These are phyloP conservation scores for Sebastes glaucus DNA, from an alignment of 2,797 vertebrate genomes.

Conservation along the genomic window DNA sequence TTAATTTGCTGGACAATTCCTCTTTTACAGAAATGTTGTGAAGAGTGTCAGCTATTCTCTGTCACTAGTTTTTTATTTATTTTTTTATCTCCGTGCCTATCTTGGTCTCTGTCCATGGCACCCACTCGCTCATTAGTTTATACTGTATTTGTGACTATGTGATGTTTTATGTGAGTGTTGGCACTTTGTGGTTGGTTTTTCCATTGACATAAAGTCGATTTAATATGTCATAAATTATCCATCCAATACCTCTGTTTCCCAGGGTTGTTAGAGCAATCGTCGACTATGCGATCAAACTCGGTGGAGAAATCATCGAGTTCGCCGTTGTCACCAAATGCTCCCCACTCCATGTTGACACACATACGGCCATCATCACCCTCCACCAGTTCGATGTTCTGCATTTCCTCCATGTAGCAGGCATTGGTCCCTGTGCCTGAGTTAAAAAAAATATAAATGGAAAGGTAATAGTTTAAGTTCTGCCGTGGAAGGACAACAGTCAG, in stretches of 20 bases:
- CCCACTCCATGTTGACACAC: constrained; percentile 98
- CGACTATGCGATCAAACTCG: constrained; percentile 87
- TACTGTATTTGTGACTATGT: neutral
- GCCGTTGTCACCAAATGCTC: constrained; percentile 90
- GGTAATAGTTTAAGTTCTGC: neutral
- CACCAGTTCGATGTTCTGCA: constrained; percentile 91
- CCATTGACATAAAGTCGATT: neutral
- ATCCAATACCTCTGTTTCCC: constrained; percentile 89
- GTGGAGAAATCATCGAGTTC: constrained; percentile 91
- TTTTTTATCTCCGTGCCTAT: neutral
- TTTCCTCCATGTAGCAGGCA: constrained; percentile 97
- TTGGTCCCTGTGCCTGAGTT: constrained; percentile 92
- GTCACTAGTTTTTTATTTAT: neutral
- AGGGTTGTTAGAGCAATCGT: constrained; percentile 86
- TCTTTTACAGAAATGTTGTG: neutral
- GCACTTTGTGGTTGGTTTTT: neutral
- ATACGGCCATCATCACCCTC: constrained; percentile 90
- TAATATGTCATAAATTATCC: neutral
- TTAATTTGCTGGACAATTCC: neutral
- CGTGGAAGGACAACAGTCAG: neutral
- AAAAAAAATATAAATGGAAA: neutral
- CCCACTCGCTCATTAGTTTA: neutral
- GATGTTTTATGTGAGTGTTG: neutral
- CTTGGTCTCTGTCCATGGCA: neutral
- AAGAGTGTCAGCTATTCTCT: neutral